phyloP scores from a whole-genome alignment of 2,888 invertebrate genomes.

The Lissonota sp. region DNA sequence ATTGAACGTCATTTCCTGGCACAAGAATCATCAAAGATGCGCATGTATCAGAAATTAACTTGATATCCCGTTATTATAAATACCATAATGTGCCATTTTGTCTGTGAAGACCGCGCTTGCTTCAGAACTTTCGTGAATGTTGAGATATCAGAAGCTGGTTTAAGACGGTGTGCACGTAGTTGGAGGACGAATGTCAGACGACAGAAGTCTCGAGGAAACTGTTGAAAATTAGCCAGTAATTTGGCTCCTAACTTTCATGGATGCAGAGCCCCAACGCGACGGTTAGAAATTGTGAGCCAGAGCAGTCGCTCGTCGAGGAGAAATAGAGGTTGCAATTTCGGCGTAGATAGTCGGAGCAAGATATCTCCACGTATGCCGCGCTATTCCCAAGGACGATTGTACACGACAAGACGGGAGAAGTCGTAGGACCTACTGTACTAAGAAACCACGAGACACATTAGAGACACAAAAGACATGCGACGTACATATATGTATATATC shows the following conservation, averaged over 20 bases:
- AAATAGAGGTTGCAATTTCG: constrained; percentile 29
- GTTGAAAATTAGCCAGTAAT: constrained; percentile 69
- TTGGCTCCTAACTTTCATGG: constrained; percentile 51
- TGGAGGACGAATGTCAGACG: constrained; percentile 1
- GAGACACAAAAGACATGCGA: not conserved
- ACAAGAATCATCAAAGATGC: constrained; percentile 16
- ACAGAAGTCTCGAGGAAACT: constrained; percentile 50
- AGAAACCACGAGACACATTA: constrained; percentile 13
- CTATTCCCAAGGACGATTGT: constrained; percentile 34
- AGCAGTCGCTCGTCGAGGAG: constrained; percentile 9
- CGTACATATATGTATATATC: not conserved
- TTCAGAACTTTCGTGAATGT: not conserved
- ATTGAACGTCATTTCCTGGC: constrained; percentile 74
- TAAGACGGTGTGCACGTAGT: not conserved
- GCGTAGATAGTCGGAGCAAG: constrained; percentile 28
- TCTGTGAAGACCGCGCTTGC: not conserved
- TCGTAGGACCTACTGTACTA: constrained; percentile 21
- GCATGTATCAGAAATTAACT: no score
- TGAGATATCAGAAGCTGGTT: not conserved
- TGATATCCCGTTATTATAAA: not conserved
- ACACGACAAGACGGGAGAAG: constrained; percentile 25
- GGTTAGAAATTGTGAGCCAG: constrained; percentile 37
- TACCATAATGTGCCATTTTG: not conserved
- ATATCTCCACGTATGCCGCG: constrained; percentile 46
- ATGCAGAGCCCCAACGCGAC: constrained; percentile 7